Evolutionary conservation across 2,113 vertebrate species (phyloP).

Genomic region (Tetrao urogallus): DNA sequence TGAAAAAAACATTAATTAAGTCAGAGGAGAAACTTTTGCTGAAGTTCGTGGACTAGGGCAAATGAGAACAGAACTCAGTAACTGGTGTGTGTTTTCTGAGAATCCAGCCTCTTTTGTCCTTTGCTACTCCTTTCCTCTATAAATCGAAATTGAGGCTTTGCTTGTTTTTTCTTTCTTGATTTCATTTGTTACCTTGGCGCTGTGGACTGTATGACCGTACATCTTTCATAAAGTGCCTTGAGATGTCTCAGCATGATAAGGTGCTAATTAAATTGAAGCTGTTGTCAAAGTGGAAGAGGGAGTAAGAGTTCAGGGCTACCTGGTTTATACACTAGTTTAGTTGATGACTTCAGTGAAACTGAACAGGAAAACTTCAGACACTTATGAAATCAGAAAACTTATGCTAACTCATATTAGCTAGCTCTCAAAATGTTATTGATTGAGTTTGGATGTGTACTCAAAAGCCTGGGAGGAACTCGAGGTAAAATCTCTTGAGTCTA

Average conservation of each 20-base stretch:
- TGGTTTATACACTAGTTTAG: background rate
- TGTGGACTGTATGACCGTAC: background rate
- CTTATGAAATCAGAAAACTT: background rate
- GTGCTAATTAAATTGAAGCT: slow-evolving; percentile 59
- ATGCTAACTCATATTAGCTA: background rate
- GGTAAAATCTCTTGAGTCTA: background rate
- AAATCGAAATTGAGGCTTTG: background rate
- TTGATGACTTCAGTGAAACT: slow-evolving; percentile 12
- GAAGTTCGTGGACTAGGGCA: background rate
- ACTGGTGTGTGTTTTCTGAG: background rate
- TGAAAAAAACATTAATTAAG: background rate
- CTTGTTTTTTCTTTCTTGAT: background rate
- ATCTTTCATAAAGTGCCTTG: slow-evolving; percentile 42
- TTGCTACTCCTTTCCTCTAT: background rate
- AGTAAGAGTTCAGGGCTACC: slow-evolving; percentile 27
- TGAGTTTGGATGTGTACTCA: background rate
- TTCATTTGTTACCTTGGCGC: slow-evolving; percentile 43
- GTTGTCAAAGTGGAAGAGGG: slow-evolving; percentile 9
- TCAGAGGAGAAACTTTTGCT: background rate
- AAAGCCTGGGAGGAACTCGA: background rate
- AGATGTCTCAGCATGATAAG: slow-evolving; percentile 39
- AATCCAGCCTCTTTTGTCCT: background rate
- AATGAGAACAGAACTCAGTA: background rate
- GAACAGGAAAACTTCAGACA: background rate
- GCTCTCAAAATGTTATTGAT: background rate